These are phyloP conservation scores for Myotis yumanensis DNA, from an alignment of 2,113 vertebrate genomes.

Conservation along the genomic window DNA sequence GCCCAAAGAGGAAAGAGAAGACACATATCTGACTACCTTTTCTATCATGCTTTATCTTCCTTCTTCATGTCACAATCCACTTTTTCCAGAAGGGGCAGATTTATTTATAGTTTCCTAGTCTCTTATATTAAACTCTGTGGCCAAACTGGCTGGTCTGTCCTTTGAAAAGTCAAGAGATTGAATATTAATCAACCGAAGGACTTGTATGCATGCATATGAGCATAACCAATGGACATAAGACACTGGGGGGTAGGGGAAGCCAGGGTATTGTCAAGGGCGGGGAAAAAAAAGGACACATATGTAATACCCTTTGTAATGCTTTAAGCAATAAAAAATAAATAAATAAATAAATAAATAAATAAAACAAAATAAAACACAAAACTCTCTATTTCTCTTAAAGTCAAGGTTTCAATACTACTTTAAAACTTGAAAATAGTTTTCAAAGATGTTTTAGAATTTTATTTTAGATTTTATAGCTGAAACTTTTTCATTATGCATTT, in stretches of 20 bases:
- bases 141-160: neutral
- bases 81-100: neutral
- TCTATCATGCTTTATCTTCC: neutral
- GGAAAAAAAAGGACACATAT: too few species aligned
- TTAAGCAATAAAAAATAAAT: too few species aligned
- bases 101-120: neutral
- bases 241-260: too few species aligned
- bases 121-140: neutral
- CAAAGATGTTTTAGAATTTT: slow-evolving; percentile 18
- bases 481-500: neutral
- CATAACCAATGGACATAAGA: too few species aligned
- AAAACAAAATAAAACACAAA: neutral
- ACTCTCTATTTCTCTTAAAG: neutral
- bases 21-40: neutral
- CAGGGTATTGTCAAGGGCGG: too few species aligned
- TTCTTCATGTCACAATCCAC: neutral
- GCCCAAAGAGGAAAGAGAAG: neutral
- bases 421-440: slow-evolving; percentile 4
- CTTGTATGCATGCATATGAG: too few species aligned
- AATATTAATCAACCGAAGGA: too few species aligned
- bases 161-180: neutral
- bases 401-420: neutral
- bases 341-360: too few species aligned
- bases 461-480: neutral
- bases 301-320: too few species aligned